Evolutionary conservation across 2,113 vertebrate species (phyloP).

Genomic region (Anhinga rufa): DNA sequence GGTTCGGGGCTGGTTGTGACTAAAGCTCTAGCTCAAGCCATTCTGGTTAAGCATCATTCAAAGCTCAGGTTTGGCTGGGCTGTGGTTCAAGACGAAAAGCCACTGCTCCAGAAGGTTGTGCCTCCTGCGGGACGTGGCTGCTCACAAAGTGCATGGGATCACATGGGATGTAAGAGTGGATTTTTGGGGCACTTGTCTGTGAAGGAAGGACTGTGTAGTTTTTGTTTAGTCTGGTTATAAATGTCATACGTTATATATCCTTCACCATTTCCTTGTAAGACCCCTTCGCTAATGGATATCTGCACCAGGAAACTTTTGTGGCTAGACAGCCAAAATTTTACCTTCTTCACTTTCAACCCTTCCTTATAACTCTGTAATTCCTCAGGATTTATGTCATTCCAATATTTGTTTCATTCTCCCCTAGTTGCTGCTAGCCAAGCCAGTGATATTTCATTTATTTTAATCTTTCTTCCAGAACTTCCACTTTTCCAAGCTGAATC

Average conservation of each 20-base stretch:
- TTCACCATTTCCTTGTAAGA: conserved; percentile 41
- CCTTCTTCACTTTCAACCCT: conserved; percentile 55
- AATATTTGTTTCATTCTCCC: conserved; percentile 53
- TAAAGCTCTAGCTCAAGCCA: neutral
- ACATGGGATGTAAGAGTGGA: neutral
- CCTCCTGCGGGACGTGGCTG: neutral
- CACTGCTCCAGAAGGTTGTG: neutral
- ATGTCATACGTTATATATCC: conserved; percentile 23
- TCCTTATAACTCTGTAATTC: conserved; percentile 44
- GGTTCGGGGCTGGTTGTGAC: neutral
- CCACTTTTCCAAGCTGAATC: conserved; percentile 52
- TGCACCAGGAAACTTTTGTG: conserved; percentile 51
- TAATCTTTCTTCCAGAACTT: conserved; percentile 62
- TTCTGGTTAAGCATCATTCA: neutral
- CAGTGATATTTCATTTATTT: conserved; percentile 62
- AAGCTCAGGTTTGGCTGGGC: neutral
- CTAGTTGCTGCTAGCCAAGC: conserved; percentile 32
- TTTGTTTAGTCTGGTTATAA: conserved; percentile 53
- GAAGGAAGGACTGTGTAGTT: neutral
- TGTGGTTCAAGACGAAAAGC: neutral
- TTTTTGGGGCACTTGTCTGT: neutral
- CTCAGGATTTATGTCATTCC: conserved; percentile 60
- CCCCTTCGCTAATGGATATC: neutral
- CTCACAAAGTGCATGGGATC: neutral
- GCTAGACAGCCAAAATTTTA: conserved; percentile 53